Percentiles rank a stretch among this genome's conserved stretches.
Evolutionary conservation across 2,888 invertebrate species (phyloP).

Genomic region (Latrodectus hesperus): DNA sequence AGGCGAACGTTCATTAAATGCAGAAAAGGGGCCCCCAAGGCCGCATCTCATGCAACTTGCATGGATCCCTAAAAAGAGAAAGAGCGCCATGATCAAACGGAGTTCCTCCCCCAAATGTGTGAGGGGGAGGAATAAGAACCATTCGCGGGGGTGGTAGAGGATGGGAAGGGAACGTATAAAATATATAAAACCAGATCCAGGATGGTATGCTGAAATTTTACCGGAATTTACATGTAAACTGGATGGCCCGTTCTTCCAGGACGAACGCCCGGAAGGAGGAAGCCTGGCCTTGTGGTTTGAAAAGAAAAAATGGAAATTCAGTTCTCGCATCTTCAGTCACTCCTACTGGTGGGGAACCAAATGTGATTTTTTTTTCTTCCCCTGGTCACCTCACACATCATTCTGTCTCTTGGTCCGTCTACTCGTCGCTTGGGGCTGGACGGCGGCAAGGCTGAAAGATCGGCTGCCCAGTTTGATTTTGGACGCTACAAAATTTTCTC

Average conservation of each 20-base stretch:
- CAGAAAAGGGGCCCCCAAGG: constrained; percentile 59
- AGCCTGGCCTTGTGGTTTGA: constrained; percentile 48
- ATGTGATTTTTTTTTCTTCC: neutral
- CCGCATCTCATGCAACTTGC: constrained; percentile 66
- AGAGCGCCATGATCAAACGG: constrained; percentile 35
- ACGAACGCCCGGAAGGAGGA: constrained; percentile 47
- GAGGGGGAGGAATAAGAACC: constrained; percentile 13
- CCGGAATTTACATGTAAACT: constrained; percentile 69
- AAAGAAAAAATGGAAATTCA: constrained; percentile 66
- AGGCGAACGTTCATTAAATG: constrained; percentile 58
- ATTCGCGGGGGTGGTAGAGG: neutral
- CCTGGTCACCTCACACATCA: constrained; percentile 51
- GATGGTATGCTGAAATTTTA: constrained; percentile 62
- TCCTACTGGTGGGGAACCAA: neutral
- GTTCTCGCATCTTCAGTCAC: constrained; percentile 27
- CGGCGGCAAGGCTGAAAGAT: constrained; percentile 52
- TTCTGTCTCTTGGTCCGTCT: constrained; percentile 40
- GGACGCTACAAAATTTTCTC: constrained; percentile 29
- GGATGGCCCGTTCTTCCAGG: constrained; percentile 36
- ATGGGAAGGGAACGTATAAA: constrained; percentile 9
- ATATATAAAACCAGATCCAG: constrained; percentile 22
- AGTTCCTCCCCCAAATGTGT: constrained; percentile 3
- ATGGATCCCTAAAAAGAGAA: constrained; percentile 37
- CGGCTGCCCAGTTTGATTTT: constrained; percentile 60
- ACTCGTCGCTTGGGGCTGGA: constrained; percentile 53